Evolutionary conservation across 2,888 invertebrate species (phyloP).

Genomic region (Lumbricus terrestris): DNA sequence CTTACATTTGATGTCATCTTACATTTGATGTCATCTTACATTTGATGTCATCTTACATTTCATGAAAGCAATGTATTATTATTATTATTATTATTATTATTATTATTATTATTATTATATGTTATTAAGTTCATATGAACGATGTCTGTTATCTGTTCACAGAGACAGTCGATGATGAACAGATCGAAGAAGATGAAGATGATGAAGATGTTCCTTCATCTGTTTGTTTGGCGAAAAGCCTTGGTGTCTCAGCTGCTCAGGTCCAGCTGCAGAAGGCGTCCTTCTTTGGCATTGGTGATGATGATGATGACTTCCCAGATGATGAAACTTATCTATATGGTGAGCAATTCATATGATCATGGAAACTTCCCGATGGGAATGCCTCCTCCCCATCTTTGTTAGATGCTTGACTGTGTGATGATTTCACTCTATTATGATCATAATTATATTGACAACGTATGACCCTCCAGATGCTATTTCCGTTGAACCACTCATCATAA

Average conservation of each 20-base stretch:
- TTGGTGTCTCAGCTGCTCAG: conserved; percentile 48
- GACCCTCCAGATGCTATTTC: no score
- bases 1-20: no score
- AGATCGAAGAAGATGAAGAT: conserved; percentile 26
- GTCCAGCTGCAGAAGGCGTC: conserved; percentile 83
- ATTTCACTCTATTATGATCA: no score
- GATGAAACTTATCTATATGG: neutral
- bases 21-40: no score
- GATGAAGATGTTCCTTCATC: conserved; percentile 28
- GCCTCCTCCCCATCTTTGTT: no score
- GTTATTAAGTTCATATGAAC: no score
- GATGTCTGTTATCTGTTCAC: neutral
- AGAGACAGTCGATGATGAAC: neutral
- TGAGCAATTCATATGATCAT: neutral
- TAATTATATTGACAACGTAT: no score
- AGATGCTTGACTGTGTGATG: no score
- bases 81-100: no score
- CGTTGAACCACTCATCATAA: no score
- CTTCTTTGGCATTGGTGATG: conserved; percentile 65
- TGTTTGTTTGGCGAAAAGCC: neutral
- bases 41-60: neutral
- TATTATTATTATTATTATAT: no score
- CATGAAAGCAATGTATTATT: neutral
- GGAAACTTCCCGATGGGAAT: no score
- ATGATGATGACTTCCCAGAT: conserved; percentile 36